Evolutionary conservation across 2,888 invertebrate genomes (phyloP), one percentile per base, ranked within the genome.

Genomic region (Tillus elongatus): DNA sequence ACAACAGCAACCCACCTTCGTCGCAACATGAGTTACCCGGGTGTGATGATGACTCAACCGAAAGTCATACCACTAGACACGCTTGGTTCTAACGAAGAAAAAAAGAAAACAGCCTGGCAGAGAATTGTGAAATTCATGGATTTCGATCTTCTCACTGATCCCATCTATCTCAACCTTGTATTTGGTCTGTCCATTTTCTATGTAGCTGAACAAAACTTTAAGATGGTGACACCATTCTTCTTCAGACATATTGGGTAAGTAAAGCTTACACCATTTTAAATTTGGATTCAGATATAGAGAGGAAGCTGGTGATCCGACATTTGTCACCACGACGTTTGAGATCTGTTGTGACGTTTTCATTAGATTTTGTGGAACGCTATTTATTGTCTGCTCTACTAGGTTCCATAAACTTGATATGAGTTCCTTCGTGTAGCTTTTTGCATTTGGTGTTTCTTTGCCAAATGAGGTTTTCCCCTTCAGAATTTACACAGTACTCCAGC

Each of bases 181-280:
- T 75, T 82, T 40, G 82, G 82, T 4, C 66, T 82, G 35, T 80
- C 82, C 24, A 71, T 82, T 27, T 81, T 80, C 64, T 82, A 81
- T 67, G 79, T 80, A 36, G 82, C 82, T 32, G 82, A 82, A 58
- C 72, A 81, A 60, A 82, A 82, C 55, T 82, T 82, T 61, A 79
- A 82, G 38, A 53, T 58, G 50, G 55, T 60, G 4, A 52, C 53
- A 35, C 58, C 59, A 10, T 60, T 60, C 37, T 60, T 60, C 47
- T 56, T 60, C 43, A 38, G 41, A 11, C 48, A 41, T 32, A 56
- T 60, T 15, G 58, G 58, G 10, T 66, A 39, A n/a, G n/a, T n/a
- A n/a, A n/a, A n/a, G n/a, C n/a, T n/a, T n/a, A n/a, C n/a, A n/a
- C n/a, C n/a, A n/a, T n/a, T n/a, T n/a, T n/a, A n/a, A n/a, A n/a